phyloP scores from a whole-genome alignment of 30 jellyfish, hydroid and myxozoan genomes.

The Chironex yamaguchii region DNA sequence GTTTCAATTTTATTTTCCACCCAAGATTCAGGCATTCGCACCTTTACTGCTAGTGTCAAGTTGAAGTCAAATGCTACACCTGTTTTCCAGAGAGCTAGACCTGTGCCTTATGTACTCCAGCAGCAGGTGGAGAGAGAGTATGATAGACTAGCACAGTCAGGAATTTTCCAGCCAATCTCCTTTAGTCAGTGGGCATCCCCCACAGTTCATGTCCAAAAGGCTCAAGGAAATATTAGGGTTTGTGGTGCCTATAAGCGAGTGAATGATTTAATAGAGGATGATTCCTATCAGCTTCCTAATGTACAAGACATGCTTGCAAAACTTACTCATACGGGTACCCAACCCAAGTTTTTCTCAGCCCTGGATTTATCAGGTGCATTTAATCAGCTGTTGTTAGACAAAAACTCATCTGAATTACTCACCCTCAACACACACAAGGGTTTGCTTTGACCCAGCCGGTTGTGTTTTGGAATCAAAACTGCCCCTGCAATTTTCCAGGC shows the following conservation, averaged over 20 bases:
- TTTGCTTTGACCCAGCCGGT: neutral
- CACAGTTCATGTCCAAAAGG: slow-evolving; percentile 16
- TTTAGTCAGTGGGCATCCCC: slow-evolving; percentile 59
- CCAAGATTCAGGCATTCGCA: too few relatives aligned
- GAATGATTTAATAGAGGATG: too few relatives aligned
- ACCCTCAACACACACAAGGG: too few relatives aligned
- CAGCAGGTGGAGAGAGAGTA: slow-evolving; percentile 19
- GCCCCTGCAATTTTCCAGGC: neutral
- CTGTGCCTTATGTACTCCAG: slow-evolving; percentile 14
- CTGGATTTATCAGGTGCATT: too few relatives aligned
- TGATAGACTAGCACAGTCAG: slow-evolving; percentile 15
- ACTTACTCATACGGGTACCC: too few relatives aligned
- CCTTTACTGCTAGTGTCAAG: slow-evolving; percentile 7
- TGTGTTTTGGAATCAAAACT: neutral
- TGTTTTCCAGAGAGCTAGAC: slow-evolving; percentile 47
- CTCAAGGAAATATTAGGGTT: slow-evolving; percentile 42
- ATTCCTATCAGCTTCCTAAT: too few relatives aligned
- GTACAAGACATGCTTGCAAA: too few relatives aligned
- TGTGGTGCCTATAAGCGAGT: slow-evolving; percentile 60
- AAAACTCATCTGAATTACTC: too few relatives aligned
- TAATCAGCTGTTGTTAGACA: too few relatives aligned
- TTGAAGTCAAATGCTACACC: slow-evolving; percentile 36
- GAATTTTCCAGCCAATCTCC: slow-evolving; percentile 13
- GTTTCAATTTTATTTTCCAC: too few relatives aligned
- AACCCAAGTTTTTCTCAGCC: too few relatives aligned